phyloP scores from a whole-genome alignment of 2,797 vertebrate species.

The Jordanella pulchra region DNA sequence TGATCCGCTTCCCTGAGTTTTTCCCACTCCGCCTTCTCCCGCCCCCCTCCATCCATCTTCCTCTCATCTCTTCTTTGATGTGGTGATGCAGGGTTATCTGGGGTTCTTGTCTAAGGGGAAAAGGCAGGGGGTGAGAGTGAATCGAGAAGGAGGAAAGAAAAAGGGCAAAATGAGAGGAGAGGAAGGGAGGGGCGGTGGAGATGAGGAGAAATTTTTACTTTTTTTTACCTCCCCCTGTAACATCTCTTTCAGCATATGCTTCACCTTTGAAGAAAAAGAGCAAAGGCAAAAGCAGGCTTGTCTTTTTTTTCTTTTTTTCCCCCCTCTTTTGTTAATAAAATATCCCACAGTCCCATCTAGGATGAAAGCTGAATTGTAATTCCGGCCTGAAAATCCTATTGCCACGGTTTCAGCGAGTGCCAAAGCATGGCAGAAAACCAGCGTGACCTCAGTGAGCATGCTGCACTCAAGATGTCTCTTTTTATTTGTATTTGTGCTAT shows the following conservation, averaged over 20 bases:
- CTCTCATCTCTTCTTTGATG: slow-evolving; percentile 75
- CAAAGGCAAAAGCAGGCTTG: slow-evolving; percentile 17
- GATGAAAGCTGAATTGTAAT: slow-evolving; percentile 40
- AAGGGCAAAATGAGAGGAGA: slow-evolving; percentile 14
- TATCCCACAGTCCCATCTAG: slow-evolving; percentile 8
- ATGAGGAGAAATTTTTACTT: slow-evolving; percentile 16
- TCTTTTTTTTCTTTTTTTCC: slow-evolving; percentile 1
- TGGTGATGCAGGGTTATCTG: slow-evolving; percentile 67
- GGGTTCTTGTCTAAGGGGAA: slow-evolving; percentile 54
- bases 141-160: slow-evolving; percentile 21
- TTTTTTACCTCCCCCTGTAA: slow-evolving; percentile 10
- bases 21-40: slow-evolving; percentile 42
- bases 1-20: slow-evolving; percentile 45
- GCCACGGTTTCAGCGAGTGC: slow-evolving; percentile 15
- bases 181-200: slow-evolving; percentile 7
- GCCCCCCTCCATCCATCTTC: slow-evolving; percentile 42
- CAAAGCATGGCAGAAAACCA: slow-evolving; percentile 38
- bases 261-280: slow-evolving; percentile 19
- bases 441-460: slow-evolving; percentile 29
- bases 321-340: slow-evolving; percentile 3
- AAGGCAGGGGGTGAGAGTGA: slow-evolving; percentile 37
- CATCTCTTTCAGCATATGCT: slow-evolving; percentile 55
- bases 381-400: slow-evolving; percentile 33
- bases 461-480: slow-evolving; percentile 38
- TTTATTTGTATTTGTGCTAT: slow-evolving; percentile 23